Percentiles rank a stretch among this genome's conserved stretches.
These are phyloP conservation scores for Falco rusticolus DNA, from an alignment of 2,797 vertebrate species.

Conservation along the genomic window DNA sequence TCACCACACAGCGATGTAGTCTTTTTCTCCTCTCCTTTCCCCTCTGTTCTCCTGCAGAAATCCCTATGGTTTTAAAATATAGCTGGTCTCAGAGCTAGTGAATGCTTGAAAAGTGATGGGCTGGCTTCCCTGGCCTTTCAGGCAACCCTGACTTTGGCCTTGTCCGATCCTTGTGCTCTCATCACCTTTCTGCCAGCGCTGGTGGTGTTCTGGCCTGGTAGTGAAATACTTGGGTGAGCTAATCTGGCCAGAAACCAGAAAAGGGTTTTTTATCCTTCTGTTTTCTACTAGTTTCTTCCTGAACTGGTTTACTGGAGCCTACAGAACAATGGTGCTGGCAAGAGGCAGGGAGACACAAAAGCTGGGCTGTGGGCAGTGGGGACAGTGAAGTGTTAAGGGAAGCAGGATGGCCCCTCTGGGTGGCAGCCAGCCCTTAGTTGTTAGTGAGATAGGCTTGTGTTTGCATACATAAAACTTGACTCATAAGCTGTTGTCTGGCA, in stretches of 20 bases:
- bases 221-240: background rate
- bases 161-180: background rate
- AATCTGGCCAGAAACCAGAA: background rate
- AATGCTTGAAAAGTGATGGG: background rate
- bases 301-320: background rate
- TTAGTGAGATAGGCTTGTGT: background rate
- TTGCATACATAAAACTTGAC: background rate
- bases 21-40: no score
- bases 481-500: background rate
- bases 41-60: background rate
- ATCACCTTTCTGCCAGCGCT: background rate
- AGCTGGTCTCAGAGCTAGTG: background rate
- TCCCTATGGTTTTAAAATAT: no score
- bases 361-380: background rate
- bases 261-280: background rate
- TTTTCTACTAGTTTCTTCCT: background rate
- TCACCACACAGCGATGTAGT: background rate
- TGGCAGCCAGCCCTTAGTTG: background rate
- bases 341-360: rapidly evolving
- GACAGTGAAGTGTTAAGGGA: background rate
- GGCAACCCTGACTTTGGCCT: background rate
- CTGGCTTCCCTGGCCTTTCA: background rate
- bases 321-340: rapidly evolving
- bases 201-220: rapidly evolving
- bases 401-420: background rate